Evolutionary conservation across 2,888 invertebrate species (phyloP).

Genomic region (Chorisops tibialis): DNA sequence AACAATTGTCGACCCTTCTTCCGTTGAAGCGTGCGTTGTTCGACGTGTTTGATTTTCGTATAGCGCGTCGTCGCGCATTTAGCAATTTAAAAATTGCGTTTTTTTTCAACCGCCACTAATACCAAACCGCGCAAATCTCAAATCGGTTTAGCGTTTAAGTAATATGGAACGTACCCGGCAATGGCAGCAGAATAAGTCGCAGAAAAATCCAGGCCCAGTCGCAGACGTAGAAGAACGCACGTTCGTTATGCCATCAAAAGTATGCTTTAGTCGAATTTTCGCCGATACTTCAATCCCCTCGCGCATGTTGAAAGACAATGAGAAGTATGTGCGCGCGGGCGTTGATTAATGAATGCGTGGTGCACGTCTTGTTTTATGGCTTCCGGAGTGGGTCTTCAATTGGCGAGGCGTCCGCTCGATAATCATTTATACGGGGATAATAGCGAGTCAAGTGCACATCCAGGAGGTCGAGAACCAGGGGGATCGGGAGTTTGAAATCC

Average conservation of each 20-base stretch:
- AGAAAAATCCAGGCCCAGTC: background rate
- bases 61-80: constrained; percentile 13
- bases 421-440: background rate
- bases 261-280: too few species aligned
- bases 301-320: constrained; percentile 24
- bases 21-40: constrained; percentile 22
- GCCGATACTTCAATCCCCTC: constrained; percentile 12
- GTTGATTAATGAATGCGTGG: constrained; percentile 27
- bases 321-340: constrained; percentile 19
- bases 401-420: constrained; percentile 15
- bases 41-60: constrained; percentile 18
- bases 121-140: background rate
- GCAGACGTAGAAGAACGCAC: background rate
- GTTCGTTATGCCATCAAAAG: background rate
- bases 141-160: background rate
- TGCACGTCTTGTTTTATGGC: constrained; percentile 22
- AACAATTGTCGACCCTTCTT: constrained; percentile 22
- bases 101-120: background rate
- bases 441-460: constrained; percentile 20
- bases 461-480: background rate
- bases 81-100: constrained; percentile 12
- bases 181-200: background rate
- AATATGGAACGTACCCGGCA: background rate
- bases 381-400: constrained; percentile 26
- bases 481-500: too few species aligned